Conservation (phyloP, 2,888 invertebrate genomes). For the Mimachlamys varia region DNA sequence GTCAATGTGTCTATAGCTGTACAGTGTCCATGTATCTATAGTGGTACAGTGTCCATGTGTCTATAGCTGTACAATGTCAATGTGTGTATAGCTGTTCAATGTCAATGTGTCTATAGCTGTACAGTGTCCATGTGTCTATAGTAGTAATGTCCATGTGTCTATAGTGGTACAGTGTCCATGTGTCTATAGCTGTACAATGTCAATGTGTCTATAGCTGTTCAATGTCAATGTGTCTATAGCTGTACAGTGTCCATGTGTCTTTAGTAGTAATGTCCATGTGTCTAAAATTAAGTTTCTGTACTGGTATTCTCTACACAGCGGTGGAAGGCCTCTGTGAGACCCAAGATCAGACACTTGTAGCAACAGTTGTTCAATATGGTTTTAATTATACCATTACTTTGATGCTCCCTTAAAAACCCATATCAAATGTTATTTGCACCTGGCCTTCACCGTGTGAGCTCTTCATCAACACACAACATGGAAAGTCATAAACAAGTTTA, state of each 20-base stretch:
- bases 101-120: background rate
- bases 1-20: background rate
- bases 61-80: background rate
- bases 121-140: background rate
- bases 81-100: background rate
- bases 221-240: background rate
- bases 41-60: background rate
- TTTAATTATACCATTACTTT: conserved; percentile 27
- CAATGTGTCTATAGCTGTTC: background rate
- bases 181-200: background rate
- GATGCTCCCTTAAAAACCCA: background rate
- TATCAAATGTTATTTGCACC: conserved; percentile 29
- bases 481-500: conserved; percentile 5
- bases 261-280: background rate
- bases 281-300: background rate
- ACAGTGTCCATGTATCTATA: background rate
- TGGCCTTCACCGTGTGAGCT: background rate
- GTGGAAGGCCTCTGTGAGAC: background rate
- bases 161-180: background rate
- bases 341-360: conserved; percentile 20
- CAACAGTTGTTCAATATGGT: conserved; percentile 33
- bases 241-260: background rate
- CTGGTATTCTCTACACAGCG: background rate
- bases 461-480: conserved; percentile 1
- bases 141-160: background rate